Conservation (phyloP, 2,797 vertebrate species). For the Bradypodion ventrale region DNA sequence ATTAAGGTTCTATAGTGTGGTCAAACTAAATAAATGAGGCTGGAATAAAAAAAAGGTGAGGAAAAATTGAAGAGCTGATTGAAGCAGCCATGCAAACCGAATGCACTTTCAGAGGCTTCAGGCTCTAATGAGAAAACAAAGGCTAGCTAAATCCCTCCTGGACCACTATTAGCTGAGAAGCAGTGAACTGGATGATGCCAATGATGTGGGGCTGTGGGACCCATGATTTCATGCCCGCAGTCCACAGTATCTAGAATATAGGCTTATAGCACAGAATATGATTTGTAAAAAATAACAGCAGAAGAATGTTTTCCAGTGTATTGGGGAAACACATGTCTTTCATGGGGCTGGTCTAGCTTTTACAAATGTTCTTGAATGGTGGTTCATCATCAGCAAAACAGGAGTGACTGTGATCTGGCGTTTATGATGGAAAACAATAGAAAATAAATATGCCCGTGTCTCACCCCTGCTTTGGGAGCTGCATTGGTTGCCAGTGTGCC, state of each 20-base stretch:
- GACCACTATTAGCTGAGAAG: constrained; percentile 37
- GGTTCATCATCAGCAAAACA: neutral
- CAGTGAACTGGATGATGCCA: constrained; percentile 15
- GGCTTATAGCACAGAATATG: neutral
- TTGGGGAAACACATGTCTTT: neutral
- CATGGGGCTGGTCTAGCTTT: neutral
- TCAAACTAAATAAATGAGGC: constrained; percentile 63
- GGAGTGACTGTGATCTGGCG: neutral
- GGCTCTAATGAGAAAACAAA: constrained; percentile 50
- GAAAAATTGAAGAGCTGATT: constrained; percentile 62
- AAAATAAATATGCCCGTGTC: neutral
- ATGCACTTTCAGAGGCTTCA: constrained; percentile 32
- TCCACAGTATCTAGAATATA: neutral
- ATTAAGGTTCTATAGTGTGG: constrained; percentile 58
- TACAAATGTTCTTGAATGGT: neutral
- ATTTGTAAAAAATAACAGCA: neutral
- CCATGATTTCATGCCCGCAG: neutral
- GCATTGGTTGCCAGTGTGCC: too few relatives aligned
- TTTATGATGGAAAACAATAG: neutral
- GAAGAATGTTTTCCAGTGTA: neutral
- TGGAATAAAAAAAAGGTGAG: constrained; percentile 38
- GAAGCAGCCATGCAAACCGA: constrained; percentile 53
- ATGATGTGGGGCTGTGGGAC: neutral
- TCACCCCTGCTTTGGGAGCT: too few relatives aligned
- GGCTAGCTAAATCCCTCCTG: constrained; percentile 47